phyloP scores from a whole-genome alignment of 2,113 vertebrate species.

The Perca fluviatilis region DNA sequence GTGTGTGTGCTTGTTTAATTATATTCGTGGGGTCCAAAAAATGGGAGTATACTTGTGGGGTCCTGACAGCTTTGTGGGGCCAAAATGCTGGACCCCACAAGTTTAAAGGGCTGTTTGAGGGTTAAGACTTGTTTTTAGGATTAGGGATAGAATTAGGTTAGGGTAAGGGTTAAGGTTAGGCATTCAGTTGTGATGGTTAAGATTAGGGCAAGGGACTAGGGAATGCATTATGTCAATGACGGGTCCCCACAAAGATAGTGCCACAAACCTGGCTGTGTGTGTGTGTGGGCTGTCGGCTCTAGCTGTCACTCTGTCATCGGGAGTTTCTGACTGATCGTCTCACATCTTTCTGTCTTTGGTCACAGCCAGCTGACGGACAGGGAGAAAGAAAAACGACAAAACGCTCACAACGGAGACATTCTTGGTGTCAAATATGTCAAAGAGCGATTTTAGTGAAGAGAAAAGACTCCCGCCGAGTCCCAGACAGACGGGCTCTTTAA shows the following conservation, averaged over 20 bases:
- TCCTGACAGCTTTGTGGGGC: too few species aligned
- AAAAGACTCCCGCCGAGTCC: conserved; percentile 7
- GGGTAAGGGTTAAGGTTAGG: too few species aligned
- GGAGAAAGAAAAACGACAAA: conserved; percentile 25
- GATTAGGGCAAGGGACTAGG: too few species aligned
- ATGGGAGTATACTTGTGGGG: too few species aligned
- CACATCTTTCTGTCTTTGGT: conserved; percentile 15
- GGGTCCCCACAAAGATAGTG: too few species aligned
- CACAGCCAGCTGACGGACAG: conserved; percentile 23
- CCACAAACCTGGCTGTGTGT: not conserved
- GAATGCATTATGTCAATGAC: too few species aligned
- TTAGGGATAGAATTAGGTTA: too few species aligned
- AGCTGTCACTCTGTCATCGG: conserved; percentile 49
- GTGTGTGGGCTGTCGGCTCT: not conserved
- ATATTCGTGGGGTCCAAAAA: too few species aligned
- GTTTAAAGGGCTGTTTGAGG: too few species aligned
- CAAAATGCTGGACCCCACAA: too few species aligned
- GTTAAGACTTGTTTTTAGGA: too few species aligned
- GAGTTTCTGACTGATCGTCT: conserved; percentile 28
- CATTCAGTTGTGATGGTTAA: too few species aligned
- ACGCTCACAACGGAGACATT: conserved; percentile 37
- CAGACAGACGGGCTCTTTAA: conserved; percentile 30
- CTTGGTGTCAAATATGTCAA: conserved; percentile 43
- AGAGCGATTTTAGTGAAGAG: conserved; percentile 1
- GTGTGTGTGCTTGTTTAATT: not conserved